Evolutionary conservation across 1,140 invertebrate species (phyloP), one percentile per base, ranked within the genome.

Genomic region (Spodoptera frugiperda): DNA sequence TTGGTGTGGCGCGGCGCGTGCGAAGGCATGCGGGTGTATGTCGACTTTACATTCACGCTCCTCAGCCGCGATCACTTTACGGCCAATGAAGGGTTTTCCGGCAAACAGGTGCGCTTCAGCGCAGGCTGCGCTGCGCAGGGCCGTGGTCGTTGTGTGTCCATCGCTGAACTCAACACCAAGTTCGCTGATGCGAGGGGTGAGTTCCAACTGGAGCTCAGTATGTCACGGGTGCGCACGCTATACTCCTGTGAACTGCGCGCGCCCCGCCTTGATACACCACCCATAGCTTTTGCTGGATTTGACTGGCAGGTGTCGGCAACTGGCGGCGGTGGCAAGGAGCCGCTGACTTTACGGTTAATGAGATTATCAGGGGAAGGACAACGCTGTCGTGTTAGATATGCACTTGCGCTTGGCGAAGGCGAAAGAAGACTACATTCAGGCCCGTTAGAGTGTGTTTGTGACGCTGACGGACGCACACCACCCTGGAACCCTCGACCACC

Each of bases 1-100:
- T 94, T 98, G 73, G 97, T 97, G 48, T 97, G 97, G 96, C 95
- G 96, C 19, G 97, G 96, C 76, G 95, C 96, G 1, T 96, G 96
- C 63, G 96, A 97, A 76, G 96, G 95, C 72, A 96, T 98, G 93
- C 95, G 96, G 30, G 97, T 97, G 12, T 97, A 97, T 86, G 96
- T 98, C 49, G 97, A 98, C 90, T 98, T 97, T 86, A 96, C 96
- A 15, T 97, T 98, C 90, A 98, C 97, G 0, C 95, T 98, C 8
- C 95, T 98, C 21, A 98, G 98, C 86, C 95, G 97, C 11, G 97
- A 98, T 80, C 97, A 98, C 89, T 98, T 98, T 90, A 97, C 97
- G 59, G 96, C 96, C 77, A 98, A 98, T 90, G 97, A 98, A 87
- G 95, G 96, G 2, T 98, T 97, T 93, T 96, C 96, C 15, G 97